Evolutionary conservation across 2,888 invertebrate species (phyloP), one percentile per base, ranked within the genome.

Genomic region (Chrysolina haemoptera): DNA sequence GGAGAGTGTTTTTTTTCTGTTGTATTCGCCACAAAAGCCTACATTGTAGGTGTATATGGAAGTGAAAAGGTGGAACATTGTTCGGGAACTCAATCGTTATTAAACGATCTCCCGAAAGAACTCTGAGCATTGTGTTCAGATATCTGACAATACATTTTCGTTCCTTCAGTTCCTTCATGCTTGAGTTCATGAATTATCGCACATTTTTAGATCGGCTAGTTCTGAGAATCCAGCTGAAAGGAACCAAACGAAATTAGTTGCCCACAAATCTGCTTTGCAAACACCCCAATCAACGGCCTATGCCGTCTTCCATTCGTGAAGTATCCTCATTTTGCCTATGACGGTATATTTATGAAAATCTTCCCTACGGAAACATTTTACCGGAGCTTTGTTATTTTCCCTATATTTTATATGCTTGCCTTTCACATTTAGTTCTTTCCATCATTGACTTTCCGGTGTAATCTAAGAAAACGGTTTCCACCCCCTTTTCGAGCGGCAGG

Each of bases 391-490:
- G 68, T 76, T 76, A 71, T 74, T 71, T 67, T 68, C 69, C 71
- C 59, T 68, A 77, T 79, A 76, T 76, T 77, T 78, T 78, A 75
- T 78, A 74, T 76, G 78, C 74, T 74, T 68, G 71, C 68, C 75
- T 73, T 79, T 79, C 72, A 74, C 77, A 73, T 77, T 77, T 80
- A 81, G 80, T 80, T 82, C 82, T 81, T 86, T 85, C 83, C 82
- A 84, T 84, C 84, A 84, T 73, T 83, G 84, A 84, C 84, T 84
- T 84, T 84, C 82, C 81, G 81, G 80, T 81, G 82, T 81, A 83
- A 81, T 83, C 82, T 81, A 80, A 78, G 81, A 83, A 84, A 84
- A 84, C 83, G 80, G 81, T 81, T 82, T 79, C 79, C 78, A 78
- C 76, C 72, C 79, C 82, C 81, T 76, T 64, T 69, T 70, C 69